Base-by-base conservation (phyloP, 2,888 invertebrate genomes). In the Desoria tigrina region DNA sequence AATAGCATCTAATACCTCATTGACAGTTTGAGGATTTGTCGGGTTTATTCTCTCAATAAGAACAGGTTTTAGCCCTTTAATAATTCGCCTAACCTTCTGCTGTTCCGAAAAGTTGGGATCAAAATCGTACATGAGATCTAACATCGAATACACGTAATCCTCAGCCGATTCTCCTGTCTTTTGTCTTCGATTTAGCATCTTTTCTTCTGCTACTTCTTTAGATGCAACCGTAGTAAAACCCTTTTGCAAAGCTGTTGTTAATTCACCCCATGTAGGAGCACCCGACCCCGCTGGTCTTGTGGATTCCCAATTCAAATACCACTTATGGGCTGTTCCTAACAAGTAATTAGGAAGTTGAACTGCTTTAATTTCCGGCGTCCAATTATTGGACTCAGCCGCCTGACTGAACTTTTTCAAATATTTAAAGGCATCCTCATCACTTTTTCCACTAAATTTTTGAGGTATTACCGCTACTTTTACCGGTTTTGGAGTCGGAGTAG, bases 171-270 rank as follows among this genome's bases (percentile, higher is more conserved):
- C 58, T 9, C 42, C 58, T 14, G 23, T 26, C 1, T 39, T 24
- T 26, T 58, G 58, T 21, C 45, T 58, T 14, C n/a, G n/a, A n/a
- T 45, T 23, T 9, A 4, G n/a, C 6, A 58, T 2, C 32, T 58
- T 2, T n/a, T 58, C 58, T n/a, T 58, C 58, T 3, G 58, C 42
- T 4, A 42, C 45, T 18, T 58, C 58, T 21, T 58, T 42, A 24
- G 42, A 45, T 18, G 42, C 26, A 23, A 45, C 58, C n/a, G 24
- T 58, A n/a, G 24, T 58, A 45, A 58, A 58, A 2, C 16, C 45
- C 16, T 16, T n/a, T 45, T 58, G 58, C 6, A 58, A 18, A 1
- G 42, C 58, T 18, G 1, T 2, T 18, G 45, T 58, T 18, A 58
- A 26, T 26, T 9, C 24, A 53, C 39, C 39, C 11, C 11, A 39